These are phyloP conservation scores for Margaritifera margaritifera DNA, from an alignment of 2,888 invertebrate genomes.

Conservation along the genomic window DNA sequence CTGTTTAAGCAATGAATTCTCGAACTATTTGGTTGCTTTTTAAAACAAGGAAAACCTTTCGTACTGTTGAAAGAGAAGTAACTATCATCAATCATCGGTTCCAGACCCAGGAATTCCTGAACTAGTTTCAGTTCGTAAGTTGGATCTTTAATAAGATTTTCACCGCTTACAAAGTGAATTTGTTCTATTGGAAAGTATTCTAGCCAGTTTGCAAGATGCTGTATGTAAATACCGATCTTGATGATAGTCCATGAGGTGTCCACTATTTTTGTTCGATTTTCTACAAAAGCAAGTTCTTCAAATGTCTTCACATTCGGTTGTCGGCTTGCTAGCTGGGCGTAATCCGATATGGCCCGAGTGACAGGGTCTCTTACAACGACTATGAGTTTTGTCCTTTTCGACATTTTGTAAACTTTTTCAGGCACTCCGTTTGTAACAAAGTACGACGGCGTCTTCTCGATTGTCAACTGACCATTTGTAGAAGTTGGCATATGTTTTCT, in stretches of 20 bases:
- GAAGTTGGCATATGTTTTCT: conserved; percentile 91
- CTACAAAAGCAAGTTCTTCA: conserved; percentile 75
- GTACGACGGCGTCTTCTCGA: conserved; percentile 95
- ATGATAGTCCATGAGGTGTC: conserved; percentile 89
- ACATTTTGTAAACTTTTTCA: conserved; percentile 87
- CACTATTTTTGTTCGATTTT: conserved; percentile 82
- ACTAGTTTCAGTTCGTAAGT: conserved; percentile 89
- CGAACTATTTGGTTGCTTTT: conserved; percentile 60
- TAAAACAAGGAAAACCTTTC: conserved; percentile 92
- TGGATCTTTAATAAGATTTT: conserved; percentile 88
- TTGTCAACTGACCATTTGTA: conserved; percentile 87
- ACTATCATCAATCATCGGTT: conserved; percentile 87
- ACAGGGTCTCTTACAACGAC: conserved; percentile 94
- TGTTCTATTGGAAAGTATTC: conserved; percentile 87
- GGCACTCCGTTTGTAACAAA: conserved; percentile 92
- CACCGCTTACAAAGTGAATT: conserved; percentile 90
- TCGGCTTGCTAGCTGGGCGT: conserved; percentile 81
- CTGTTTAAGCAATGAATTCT: conserved; percentile 74
- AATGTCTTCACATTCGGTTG: conserved; percentile 61
- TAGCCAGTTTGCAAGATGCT: conserved; percentile 88
- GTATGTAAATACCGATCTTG: conserved; percentile 84
- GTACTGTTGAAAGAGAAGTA: conserved; percentile 94
- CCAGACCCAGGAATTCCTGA: conserved; percentile 89
- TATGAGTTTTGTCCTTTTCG: conserved; percentile 85
- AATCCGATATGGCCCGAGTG: conserved; percentile 92